Base-by-base conservation (phyloP, 1,140 invertebrate species). In the Zaprionus ghesquierei region DNA sequence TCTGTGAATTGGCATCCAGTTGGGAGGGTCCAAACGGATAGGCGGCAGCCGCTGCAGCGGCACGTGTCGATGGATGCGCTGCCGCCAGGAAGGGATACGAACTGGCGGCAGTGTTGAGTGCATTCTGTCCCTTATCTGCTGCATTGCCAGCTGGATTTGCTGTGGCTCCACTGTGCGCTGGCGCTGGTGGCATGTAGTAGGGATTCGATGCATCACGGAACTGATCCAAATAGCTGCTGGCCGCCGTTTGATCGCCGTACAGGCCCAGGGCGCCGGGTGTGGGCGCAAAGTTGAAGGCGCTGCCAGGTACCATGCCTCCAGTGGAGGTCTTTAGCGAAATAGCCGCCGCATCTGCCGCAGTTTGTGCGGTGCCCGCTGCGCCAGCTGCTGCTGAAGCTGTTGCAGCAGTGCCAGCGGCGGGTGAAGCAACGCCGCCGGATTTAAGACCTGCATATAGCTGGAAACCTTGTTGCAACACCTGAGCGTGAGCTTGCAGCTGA, bases 271-370 rank as follows among this genome's bases (percentile, higher is more conserved):
- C 86, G 49, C 93, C 93, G 3, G 94, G 92, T 0, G 94, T 92
- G 6, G 94, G 93, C 23, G 94, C 94, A 82, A 95, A 95, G 79
- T 95, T 95, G 66, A 95, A 95, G 61, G 95, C 94, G 86, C 94
- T 95, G 20, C 94, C 94, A 1, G 95, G 94, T 54, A 95, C 94
- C 75, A 95, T 94, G 71, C 93, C 94, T 63, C 93, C 94, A 0
- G 79, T 71, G 1, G 94, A 89, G 1, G 94, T 94, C 65, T 94
- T 94, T 13, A 94, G 77, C 6, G 93, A 93, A 25, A 94, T 93
- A 9, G 93, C 92, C 12, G 93, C 89, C 46, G 93, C 92, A 82
- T 95, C 94, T 2, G 92, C 80, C 2, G 93, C 92, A 0, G 92
- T 69, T n/a, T 89, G 86, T 22, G 77, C 78, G 22, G 22, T 35